Evolutionary conservation across 2,888 invertebrate species (phyloP).

Genomic region (Ceramica pisi): DNA sequence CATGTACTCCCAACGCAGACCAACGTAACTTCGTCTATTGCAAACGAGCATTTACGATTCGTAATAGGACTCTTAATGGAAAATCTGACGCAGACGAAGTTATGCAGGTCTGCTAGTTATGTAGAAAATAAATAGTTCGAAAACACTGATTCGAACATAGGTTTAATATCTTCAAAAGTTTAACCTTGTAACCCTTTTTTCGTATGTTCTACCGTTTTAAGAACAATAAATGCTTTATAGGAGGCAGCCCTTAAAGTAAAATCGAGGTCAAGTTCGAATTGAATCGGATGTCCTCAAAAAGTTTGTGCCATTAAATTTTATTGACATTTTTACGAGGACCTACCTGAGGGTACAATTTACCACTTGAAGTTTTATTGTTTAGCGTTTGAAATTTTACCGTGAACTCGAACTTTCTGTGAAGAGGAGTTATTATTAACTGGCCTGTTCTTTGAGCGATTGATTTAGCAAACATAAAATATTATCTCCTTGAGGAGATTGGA

Average conservation of each 20-base stretch:
- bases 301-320: conserved; percentile 53
- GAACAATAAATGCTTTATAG: background rate
- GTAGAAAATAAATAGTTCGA: too few relatives aligned
- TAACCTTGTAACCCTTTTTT: background rate
- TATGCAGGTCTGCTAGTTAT: too few relatives aligned
- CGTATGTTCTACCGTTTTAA: background rate
- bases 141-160: too few relatives aligned
- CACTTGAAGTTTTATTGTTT: conserved; percentile 41
- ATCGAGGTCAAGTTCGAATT: conserved; percentile 67
- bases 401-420: conserved; percentile 3
- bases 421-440: background rate
- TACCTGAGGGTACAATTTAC: conserved; percentile 31
- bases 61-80: too few relatives aligned
- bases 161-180: too few relatives aligned
- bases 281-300: conserved; percentile 56
- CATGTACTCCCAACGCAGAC: too few relatives aligned
- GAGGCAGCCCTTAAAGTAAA: conserved; percentile 45
- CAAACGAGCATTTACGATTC: too few relatives aligned
- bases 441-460: background rate
- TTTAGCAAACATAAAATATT: background rate
- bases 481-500: too few relatives aligned
- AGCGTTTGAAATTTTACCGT: conserved; percentile 8
- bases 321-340: conserved; percentile 53
- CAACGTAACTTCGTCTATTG: too few relatives aligned
- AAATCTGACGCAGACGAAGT: too few relatives aligned